phyloP scores from a whole-genome alignment of 2,113 vertebrate genomes.

The Thryonomys swinderianus region DNA sequence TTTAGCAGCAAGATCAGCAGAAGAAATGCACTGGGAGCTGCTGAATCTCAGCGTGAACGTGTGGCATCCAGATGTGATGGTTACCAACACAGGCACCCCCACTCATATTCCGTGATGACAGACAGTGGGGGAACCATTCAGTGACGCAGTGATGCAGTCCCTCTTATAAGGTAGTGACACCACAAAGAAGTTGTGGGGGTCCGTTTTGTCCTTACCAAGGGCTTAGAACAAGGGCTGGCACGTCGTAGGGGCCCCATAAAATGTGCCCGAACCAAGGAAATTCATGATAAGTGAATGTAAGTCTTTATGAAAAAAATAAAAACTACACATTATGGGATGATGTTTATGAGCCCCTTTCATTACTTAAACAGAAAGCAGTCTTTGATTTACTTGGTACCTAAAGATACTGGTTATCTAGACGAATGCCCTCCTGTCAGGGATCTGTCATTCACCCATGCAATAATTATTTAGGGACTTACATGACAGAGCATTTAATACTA shows the following conservation, averaged over 20 bases:
- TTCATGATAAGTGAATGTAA: neutral
- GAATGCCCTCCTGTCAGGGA: neutral
- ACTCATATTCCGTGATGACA: neutral
- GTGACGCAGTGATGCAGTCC: neutral
- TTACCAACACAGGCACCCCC: neutral
- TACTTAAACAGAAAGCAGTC: neutral
- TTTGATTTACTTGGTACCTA: neutral
- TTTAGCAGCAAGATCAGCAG: neutral
- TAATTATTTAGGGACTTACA: conserved; percentile 16
- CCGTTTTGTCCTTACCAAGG: neutral
- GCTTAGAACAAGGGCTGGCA: neutral
- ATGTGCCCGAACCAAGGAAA: neutral
- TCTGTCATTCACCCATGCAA: neutral
- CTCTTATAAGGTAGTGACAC: neutral
- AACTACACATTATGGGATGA: neutral
- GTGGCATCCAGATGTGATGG: neutral
- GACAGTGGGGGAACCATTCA: neutral
- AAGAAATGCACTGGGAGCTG: neutral
- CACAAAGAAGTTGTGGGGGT: neutral
- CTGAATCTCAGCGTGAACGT: neutral
- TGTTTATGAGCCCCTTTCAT: neutral
- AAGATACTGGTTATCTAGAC: neutral
- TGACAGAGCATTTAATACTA: neutral
- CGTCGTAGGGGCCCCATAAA: neutral
- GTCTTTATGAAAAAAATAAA: neutral